A percentile compares a stretch with the other conserved stretches of the same genome.
Evolutionary conservation across 2,888 invertebrate species (phyloP).

Genomic region (Parascotia fuliginaria): DNA sequence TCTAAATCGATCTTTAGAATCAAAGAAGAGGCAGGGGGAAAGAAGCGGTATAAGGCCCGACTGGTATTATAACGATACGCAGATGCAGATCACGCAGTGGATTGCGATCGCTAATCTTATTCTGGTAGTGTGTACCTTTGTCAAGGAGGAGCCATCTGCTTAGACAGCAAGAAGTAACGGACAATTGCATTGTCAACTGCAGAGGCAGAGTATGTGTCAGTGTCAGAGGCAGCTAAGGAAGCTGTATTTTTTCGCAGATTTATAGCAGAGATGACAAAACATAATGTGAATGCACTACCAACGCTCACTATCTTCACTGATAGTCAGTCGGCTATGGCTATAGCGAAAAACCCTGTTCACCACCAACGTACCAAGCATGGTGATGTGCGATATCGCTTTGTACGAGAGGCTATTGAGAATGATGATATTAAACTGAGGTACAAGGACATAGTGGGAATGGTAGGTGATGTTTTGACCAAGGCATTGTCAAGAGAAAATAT

Average conservation of each 20-base stretch:
- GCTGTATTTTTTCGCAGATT: not conserved
- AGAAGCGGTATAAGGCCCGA: too few relatives aligned
- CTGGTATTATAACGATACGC: too few relatives aligned
- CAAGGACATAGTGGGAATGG: not conserved
- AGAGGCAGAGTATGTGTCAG: not conserved
- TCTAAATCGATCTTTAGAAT: too few relatives aligned
- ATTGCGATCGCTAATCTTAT: not conserved
- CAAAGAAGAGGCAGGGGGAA: too few relatives aligned
- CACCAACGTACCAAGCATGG: not conserved
- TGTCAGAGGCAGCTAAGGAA: not conserved
- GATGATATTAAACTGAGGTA: not conserved
- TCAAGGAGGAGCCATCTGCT: not conserved
- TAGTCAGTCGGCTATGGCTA: not conserved
- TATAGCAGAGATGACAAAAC: not conserved
- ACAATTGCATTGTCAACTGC: not conserved
- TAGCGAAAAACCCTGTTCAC: not conserved
- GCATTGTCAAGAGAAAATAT: not conserved
- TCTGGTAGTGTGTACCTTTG: not conserved
- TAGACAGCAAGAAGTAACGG: not conserved
- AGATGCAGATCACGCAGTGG: not conserved
- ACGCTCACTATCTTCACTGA: not conserved
- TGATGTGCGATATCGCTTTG: not conserved
- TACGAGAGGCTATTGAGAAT: not conserved
- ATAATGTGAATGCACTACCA: not conserved
- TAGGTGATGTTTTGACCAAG: not conserved